Percentiles rank a stretch among this genome's conserved stretches.
These are phyloP conservation scores for Cataglyphis cursor DNA, from an alignment of 2,888 invertebrate genomes.

Conservation along the genomic window DNA sequence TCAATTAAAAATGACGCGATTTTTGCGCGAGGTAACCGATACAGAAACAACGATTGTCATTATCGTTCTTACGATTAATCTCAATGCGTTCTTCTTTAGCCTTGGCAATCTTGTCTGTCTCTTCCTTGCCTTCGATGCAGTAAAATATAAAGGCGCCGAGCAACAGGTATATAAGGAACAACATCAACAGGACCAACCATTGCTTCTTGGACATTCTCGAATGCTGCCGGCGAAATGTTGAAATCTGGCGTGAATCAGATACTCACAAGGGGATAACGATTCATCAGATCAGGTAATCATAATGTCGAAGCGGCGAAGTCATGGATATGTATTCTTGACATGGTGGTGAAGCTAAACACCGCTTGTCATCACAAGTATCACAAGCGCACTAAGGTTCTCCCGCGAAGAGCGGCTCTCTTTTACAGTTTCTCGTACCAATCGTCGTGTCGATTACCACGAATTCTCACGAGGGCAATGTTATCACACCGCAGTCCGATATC, in stretches of 20 bases:
- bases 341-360: constrained; percentile 5
- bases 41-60: background rate
- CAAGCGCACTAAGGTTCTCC: constrained; percentile 56
- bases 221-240: background rate
- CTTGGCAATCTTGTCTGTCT: constrained; percentile 89
- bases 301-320: constrained; percentile 8
- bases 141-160: constrained; percentile 96
- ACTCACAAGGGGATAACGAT: constrained; percentile 1
- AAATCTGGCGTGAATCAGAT: background rate
- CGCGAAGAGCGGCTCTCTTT: constrained; percentile 30
- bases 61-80: constrained; percentile 90
- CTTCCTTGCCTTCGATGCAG: constrained; percentile 92
- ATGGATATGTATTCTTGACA: constrained; percentile 19
- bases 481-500: constrained; percentile 59
- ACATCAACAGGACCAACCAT: constrained; percentile 91
- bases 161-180: constrained; percentile 92
- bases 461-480: constrained; percentile 59
- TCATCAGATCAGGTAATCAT: background rate
- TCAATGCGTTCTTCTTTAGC: constrained; percentile 90
- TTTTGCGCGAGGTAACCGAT: constrained; percentile 1
- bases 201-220: constrained; percentile 92
- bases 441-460: constrained; percentile 40
- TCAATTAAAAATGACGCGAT: background rate
- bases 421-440: constrained; percentile 56
- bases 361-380: constrained; percentile 34